These are phyloP conservation scores for Leuciscus waleckii DNA, from an alignment of 2,797 vertebrate species.

Conservation along the genomic window DNA sequence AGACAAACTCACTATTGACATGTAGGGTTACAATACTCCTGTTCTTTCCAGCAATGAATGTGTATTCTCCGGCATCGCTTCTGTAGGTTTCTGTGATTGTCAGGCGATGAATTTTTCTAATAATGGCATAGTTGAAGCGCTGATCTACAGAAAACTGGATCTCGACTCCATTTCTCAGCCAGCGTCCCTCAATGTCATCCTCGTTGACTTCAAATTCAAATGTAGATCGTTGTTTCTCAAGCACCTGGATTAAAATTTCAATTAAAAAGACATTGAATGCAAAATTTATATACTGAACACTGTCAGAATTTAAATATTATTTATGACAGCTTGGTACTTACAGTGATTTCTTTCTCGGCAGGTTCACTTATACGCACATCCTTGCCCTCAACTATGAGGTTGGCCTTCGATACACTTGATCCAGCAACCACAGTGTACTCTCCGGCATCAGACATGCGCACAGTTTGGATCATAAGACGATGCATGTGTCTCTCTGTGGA, in stretches of 20 bases:
- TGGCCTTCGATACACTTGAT: constrained; percentile 89
- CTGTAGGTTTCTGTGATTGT: constrained; percentile 85
- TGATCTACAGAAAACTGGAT: constrained; percentile 86
- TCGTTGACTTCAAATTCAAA: constrained; percentile 91
- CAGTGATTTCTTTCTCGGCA: constrained; percentile 73
- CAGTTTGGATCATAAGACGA: constrained; percentile 90
- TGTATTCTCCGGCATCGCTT: constrained; percentile 87
- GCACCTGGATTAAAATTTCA: constrained; percentile 73
- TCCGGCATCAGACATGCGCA: constrained; percentile 91
- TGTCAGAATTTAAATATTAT: neutral
- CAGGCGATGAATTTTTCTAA: constrained; percentile 85
- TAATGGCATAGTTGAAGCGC: constrained; percentile 81
- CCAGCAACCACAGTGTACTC: constrained; percentile 94
- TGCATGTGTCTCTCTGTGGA: constrained; percentile 91
- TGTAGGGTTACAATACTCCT: constrained; percentile 84
- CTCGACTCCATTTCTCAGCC: constrained; percentile 88
- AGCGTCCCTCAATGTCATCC: constrained; percentile 86
- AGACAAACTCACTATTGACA: constrained; percentile 80
- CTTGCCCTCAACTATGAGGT: constrained; percentile 90
- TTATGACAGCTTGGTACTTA: constrained; percentile 57
- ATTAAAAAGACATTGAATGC: neutral
- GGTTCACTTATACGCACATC: constrained; percentile 84
- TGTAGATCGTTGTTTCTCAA: constrained; percentile 86
- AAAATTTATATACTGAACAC: neutral
- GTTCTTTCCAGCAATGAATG: constrained; percentile 86